phyloP scores from a whole-genome alignment of 1,140 invertebrate genomes.

The Harpegnathos saltator region DNA sequence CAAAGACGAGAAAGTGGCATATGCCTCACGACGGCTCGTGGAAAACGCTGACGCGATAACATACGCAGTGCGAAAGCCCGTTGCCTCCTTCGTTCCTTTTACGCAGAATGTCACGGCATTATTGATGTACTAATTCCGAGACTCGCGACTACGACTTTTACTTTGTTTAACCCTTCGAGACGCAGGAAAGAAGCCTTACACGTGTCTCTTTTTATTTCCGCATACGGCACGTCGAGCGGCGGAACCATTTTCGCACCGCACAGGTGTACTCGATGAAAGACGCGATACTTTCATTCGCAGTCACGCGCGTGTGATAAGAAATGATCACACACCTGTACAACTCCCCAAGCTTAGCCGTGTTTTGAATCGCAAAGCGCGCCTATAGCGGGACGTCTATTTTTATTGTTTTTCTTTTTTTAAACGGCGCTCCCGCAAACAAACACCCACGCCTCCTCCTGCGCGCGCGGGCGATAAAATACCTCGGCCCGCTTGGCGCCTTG shows the following conservation, averaged over 20 bases:
- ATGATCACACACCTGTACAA: not conserved
- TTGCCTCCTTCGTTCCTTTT: constrained; percentile 1
- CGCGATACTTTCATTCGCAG: not conserved
- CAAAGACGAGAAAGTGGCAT: constrained; percentile 45
- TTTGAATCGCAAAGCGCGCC: not conserved
- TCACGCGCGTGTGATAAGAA: constrained; percentile 1
- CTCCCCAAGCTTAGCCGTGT: constrained; percentile 13
- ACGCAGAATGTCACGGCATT: not conserved
- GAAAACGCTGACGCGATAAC: not conserved
- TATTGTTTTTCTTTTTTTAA: not conserved
- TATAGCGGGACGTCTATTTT: constrained; percentile 21
- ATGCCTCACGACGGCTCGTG: constrained; percentile 1
- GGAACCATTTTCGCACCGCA: too few species aligned
- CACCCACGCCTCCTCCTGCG: not conserved
- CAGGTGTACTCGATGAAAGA: too few species aligned
- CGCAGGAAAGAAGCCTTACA: too few species aligned
- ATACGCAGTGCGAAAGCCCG: not conserved
- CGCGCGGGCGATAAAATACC: constrained; percentile 14
- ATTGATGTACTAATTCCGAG: not conserved
- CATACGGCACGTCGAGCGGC: too few species aligned
- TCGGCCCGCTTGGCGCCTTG: not conserved
- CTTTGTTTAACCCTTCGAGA: too few species aligned
- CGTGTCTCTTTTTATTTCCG: too few species aligned
- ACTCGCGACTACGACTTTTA: too few species aligned
- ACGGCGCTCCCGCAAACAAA: constrained; percentile 4